phyloP scores from a whole-genome alignment of 2,888 invertebrate species.

The Metacarcinus magister region DNA sequence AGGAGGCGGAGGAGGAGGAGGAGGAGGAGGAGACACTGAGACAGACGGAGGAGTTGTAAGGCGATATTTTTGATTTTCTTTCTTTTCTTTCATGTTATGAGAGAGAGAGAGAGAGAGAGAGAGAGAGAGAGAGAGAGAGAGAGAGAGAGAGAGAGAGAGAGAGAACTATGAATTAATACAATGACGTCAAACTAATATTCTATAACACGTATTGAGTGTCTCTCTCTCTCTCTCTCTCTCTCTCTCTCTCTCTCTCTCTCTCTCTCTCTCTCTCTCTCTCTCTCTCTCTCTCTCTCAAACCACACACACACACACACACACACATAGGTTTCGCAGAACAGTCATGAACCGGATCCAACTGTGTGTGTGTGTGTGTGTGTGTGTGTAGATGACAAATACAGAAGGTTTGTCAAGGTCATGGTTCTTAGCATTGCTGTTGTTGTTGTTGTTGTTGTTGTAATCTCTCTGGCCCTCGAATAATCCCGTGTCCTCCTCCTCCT shows the following conservation, averaged over 20 bases:
- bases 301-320: background rate
- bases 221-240: constrained; percentile 26
- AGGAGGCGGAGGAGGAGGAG: background rate
- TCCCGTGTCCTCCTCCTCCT: background rate
- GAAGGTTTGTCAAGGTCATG: background rate
- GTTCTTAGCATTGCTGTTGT: background rate
- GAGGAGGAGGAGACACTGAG: background rate
- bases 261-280: too few species aligned
- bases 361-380: constrained; percentile 19
- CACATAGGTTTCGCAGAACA: background rate
- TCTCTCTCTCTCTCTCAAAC: too few species aligned
- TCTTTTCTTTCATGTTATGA: too few species aligned
- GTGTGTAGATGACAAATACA: background rate
- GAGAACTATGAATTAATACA: background rate
- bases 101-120: background rate
- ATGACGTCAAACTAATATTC: too few species aligned
- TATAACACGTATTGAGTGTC: background rate
- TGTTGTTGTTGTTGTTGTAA: too few species aligned
- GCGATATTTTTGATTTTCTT: background rate
- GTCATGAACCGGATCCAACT: background rate
- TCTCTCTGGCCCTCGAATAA: too few species aligned
- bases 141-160: constrained; percentile 57
- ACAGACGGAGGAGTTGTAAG: background rate
- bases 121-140: constrained; percentile 50
- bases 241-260: constrained; percentile 12